These are phyloP conservation scores for Montipora cactus DNA, from an alignment of 64 coral and sea anemone genomes.

Conservation along the genomic window DNA sequence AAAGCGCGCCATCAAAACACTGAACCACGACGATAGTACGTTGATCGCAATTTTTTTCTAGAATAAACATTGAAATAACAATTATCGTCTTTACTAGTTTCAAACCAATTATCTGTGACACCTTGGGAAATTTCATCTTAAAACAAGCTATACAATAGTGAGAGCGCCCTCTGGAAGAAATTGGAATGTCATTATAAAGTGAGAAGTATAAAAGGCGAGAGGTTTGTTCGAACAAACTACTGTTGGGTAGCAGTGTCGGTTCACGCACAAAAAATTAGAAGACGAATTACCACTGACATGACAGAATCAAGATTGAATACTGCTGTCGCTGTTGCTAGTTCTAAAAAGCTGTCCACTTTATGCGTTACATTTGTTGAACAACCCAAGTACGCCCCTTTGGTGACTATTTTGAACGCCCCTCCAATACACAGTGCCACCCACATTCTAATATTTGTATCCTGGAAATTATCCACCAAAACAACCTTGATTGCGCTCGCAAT, in stretches of 20 bases:
- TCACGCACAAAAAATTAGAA: neutral
- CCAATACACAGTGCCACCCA: constrained; percentile 65
- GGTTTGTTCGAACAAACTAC: neutral
- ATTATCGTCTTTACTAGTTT: constrained; percentile 35
- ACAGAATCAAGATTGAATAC: neutral
- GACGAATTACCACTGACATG: neutral
- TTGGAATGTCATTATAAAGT: neutral
- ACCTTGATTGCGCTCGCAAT: constrained; percentile 1
- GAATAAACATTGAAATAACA: constrained; percentile 34
- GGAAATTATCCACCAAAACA: constrained; percentile 6
- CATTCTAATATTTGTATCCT: constrained; percentile 23
- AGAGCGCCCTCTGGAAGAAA: neutral
- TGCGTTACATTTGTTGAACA: constrained; percentile 53
- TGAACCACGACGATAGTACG: neutral
- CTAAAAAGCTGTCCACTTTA: constrained; percentile 15
- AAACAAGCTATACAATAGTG: constrained; percentile 19
- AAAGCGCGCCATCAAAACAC: neutral
- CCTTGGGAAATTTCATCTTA: constrained; percentile 18
- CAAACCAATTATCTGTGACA: constrained; percentile 41
- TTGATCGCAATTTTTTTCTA: neutral
- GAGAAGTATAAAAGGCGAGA: neutral
- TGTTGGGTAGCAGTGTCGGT: neutral
- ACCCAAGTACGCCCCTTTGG: constrained; percentile 72
- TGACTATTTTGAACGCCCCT: constrained; percentile 73
- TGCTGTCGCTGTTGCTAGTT: neutral